phyloP scores from a whole-genome alignment of 2,888 invertebrate species.

The Melipona beecheii region DNA sequence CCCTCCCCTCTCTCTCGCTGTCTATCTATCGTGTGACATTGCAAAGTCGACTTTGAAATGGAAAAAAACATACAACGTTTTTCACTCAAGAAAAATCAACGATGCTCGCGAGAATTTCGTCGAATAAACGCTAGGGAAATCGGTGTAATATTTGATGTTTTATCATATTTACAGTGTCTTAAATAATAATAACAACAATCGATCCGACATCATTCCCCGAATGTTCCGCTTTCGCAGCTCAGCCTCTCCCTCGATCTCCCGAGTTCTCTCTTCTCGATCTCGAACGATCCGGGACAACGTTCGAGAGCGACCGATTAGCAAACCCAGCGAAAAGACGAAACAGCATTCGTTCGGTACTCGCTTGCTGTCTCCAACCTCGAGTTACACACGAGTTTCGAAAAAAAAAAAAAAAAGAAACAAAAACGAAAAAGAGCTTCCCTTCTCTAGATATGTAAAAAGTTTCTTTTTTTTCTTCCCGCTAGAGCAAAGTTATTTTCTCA shows the following conservation, averaged over 20 bases:
- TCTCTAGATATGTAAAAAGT: slow-evolving; percentile 44
- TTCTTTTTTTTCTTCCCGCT: not conserved
- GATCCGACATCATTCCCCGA: slow-evolving; percentile 34
- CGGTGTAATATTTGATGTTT: slow-evolving; percentile 29
- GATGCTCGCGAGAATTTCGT: slow-evolving; percentile 45
- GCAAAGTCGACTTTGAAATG: slow-evolving; percentile 47
- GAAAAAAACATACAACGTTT: slow-evolving; percentile 28
- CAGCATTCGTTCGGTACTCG: slow-evolving; percentile 12
- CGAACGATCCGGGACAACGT: slow-evolving; percentile 38
- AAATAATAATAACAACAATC: not conserved
- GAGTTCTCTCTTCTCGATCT: not conserved
- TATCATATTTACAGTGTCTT: slow-evolving; percentile 34
- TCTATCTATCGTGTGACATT: slow-evolving; percentile 40
- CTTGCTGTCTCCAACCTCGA: slow-evolving; percentile 27
- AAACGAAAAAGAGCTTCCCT: slow-evolving; percentile 9
- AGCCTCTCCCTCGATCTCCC: too few relatives aligned
- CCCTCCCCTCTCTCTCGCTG: not conserved
- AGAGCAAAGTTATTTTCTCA: not conserved
- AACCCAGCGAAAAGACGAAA: slow-evolving; percentile 28
- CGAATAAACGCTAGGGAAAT: slow-evolving; percentile 41
- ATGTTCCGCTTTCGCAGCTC: slow-evolving; percentile 7
- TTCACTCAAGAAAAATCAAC: slow-evolving; percentile 27
- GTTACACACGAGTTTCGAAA: not conserved
- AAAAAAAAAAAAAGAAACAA: too few relatives aligned
- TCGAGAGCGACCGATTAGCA: slow-evolving; percentile 40